A percentile compares a stretch with the other conserved stretches of the same genome.
Conservation (phyloP, 2,888 invertebrate genomes). For the Entomobrya multifasciata region DNA sequence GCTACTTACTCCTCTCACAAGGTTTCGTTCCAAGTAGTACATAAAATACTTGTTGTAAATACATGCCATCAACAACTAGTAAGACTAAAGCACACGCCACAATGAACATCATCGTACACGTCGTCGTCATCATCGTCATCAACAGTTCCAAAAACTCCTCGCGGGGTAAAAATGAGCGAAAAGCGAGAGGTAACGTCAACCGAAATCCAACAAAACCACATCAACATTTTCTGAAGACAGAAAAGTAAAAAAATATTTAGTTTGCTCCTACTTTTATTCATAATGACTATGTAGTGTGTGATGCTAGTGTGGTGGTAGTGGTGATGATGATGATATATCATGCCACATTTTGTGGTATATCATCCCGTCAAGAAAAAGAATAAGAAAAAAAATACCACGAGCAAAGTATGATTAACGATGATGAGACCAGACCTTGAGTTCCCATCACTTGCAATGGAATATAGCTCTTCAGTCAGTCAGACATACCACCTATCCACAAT, state of each 20-base stretch:
- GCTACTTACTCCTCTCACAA: not conserved
- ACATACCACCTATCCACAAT: no score
- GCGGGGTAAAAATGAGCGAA: constrained; percentile 19
- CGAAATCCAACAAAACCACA: constrained; percentile 24
- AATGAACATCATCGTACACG: constrained; percentile 8
- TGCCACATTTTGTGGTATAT: constrained; percentile 47
- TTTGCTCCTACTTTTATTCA: constrained; percentile 20
- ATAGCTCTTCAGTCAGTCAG: no score
- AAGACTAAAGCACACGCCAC: constrained; percentile 17
- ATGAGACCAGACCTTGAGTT: constrained; percentile 19
- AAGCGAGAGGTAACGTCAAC: constrained; percentile 19
- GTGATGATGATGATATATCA: constrained; percentile 48
- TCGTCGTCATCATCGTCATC: not conserved
- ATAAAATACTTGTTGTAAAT: not conserved
- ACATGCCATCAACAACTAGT: not conserved
- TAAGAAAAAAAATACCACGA: constrained; percentile 29
- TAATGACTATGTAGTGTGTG: constrained; percentile 19
- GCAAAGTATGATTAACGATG: constrained; percentile 47
- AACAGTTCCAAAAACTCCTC: no score
- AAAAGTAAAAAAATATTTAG: not conserved
- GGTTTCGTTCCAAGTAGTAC: not conserved
- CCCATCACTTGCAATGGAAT: not conserved
- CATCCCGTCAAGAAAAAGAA: constrained; percentile 43
- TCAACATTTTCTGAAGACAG: not conserved
- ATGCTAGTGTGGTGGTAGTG: not conserved